phyloP scores from a whole-genome alignment of 1,140 invertebrate species.

The Metaphire vulgaris region DNA sequence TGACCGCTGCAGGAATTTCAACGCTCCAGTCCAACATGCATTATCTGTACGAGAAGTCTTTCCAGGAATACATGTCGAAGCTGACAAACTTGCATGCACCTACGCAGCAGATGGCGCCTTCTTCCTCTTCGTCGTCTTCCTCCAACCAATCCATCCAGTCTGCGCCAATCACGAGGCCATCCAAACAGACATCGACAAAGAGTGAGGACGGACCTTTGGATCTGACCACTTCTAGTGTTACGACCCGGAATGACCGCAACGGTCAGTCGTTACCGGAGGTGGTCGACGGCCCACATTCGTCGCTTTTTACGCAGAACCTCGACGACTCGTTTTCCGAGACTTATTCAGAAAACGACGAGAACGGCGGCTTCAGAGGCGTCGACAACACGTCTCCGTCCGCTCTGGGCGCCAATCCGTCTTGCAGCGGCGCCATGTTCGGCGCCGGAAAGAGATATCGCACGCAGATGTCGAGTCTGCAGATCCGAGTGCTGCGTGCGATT shows the following conservation, averaged over 20 bases:
- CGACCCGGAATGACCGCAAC: neutral
- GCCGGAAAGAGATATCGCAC: conserved; percentile 71
- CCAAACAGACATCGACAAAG: conserved; percentile 8
- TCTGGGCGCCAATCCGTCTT: neutral
- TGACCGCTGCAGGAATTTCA: no score
- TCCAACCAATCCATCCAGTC: neutral
- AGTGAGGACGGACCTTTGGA: neutral
- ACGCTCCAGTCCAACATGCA: neutral
- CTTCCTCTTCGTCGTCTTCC: neutral
- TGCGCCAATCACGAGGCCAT: no score
- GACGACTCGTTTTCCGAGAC: neutral
- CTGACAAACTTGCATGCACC: neutral
- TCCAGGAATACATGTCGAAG: neutral
- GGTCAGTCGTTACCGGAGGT: no score
- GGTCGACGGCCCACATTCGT: neutral
- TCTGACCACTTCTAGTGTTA: neutral
- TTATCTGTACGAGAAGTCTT: neutral
- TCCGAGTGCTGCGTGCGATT: conserved; percentile 89
- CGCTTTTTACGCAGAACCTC: neutral
- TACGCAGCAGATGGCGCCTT: neutral
- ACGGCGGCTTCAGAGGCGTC: neutral
- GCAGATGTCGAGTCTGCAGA: conserved; percentile 73
- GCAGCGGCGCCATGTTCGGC: neutral
- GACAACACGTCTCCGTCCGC: neutral
- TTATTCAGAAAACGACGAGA: neutral